These are phyloP conservation scores for Pantherophis vulpinus DNA, from an alignment of 2,797 vertebrate genomes.

Conservation along the genomic window DNA sequence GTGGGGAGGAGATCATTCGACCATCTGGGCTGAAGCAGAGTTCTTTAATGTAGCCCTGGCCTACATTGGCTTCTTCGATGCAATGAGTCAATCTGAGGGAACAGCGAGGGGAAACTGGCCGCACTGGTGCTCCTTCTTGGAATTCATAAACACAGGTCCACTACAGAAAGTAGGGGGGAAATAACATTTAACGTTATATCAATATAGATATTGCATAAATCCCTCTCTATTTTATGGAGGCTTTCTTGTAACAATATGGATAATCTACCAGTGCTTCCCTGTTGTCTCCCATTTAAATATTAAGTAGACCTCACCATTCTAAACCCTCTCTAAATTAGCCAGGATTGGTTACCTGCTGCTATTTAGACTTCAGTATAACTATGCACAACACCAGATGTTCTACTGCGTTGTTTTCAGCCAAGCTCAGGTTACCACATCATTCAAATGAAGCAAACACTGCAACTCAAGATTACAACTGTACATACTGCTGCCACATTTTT, in stretches of 20 bases:
- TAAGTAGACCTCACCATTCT: neutral
- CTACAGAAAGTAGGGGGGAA: slow-evolving; percentile 67
- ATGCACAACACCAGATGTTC: neutral
- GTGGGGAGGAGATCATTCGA: slow-evolving; percentile 95
- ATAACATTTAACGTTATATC: slow-evolving; percentile 35
- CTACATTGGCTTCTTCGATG: slow-evolving; percentile 97
- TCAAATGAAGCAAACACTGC: neutral
- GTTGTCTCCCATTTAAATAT: neutral
- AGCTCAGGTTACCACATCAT: neutral
- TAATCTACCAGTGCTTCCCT: neutral
- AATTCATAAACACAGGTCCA: slow-evolving; percentile 99
- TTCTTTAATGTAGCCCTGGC: slow-evolving; percentile 97
- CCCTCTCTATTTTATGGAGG: neutral
- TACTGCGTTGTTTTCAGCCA: neutral
- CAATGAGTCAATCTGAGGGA: slow-evolving; percentile 94
- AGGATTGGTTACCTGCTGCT: neutral
- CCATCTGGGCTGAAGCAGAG: slow-evolving; percentile 97
- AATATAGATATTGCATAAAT: neutral
- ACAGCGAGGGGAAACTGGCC: slow-evolving; percentile 88
- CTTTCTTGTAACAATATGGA: neutral
- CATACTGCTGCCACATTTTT: neutral
- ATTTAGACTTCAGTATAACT: neutral
- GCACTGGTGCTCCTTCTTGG: slow-evolving; percentile 91
- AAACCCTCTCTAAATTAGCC: neutral
- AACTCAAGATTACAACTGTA: neutral